These are phyloP conservation scores for Neomicropteryx cornuta DNA, from an alignment of 1,140 invertebrate species.

Conservation along the genomic window DNA sequence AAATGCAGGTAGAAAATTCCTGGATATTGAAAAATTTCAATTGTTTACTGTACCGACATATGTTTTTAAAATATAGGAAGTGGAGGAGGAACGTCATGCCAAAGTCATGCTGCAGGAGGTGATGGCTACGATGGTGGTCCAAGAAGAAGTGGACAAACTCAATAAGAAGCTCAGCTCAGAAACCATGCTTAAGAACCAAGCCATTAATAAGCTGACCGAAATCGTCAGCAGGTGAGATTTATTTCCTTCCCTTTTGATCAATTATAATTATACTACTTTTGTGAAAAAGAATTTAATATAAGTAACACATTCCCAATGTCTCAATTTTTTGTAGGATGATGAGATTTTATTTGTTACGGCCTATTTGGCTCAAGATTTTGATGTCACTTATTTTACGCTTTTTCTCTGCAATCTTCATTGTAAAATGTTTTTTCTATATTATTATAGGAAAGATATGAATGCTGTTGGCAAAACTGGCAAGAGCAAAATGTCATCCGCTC, in stretches of 20 bases:
- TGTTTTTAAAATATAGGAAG: too few relatives aligned
- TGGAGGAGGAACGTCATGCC: conserved; percentile 61
- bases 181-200: conserved; percentile 79
- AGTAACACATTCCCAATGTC: background rate
- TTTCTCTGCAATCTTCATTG: background rate
- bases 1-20: too few relatives aligned
- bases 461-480: conserved; percentile 54
- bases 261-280: background rate
- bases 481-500: conserved; percentile 66
- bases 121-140: conserved; percentile 48
- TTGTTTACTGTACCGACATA: too few relatives aligned
- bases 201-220: conserved; percentile 94
- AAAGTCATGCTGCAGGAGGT: conserved; percentile 61
- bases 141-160: conserved; percentile 75
- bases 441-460: conserved; percentile 60
- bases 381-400: background rate
- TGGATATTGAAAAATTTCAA: too few relatives aligned
- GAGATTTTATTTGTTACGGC: too few relatives aligned
- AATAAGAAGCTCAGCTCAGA: conserved; percentile 82
- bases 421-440: conserved; percentile 1
- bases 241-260: too few relatives aligned
- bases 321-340: too few relatives aligned
- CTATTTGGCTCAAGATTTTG: too few relatives aligned
- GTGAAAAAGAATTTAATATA: background rate
- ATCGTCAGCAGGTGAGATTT: conserved; percentile 70